Conservation (phyloP, 2,888 invertebrate genomes). For the Salticus scenicus region DNA sequence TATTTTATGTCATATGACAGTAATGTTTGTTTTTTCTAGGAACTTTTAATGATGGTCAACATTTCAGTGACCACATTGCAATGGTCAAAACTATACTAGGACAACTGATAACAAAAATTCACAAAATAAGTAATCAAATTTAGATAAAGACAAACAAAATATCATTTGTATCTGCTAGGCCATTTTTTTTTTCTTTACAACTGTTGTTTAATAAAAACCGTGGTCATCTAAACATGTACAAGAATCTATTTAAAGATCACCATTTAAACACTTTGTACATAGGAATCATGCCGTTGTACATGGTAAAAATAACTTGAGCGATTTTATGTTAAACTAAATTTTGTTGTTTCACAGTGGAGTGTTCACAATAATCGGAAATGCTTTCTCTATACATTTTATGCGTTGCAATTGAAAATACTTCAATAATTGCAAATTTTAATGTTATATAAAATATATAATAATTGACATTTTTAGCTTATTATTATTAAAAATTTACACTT, state of each 20-base stretch:
- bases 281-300: constrained; percentile 53
- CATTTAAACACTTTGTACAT: constrained; percentile 61
- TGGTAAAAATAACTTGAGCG: constrained; percentile 65
- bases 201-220: constrained; percentile 45
- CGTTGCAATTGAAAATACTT: no score
- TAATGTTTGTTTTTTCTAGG: constrained; percentile 51
- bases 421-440: no score
- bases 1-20: constrained; percentile 48
- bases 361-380: constrained; percentile 12
- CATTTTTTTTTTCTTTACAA: no score
- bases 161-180: constrained; percentile 62
- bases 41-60: constrained; percentile 57
- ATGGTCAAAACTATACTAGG: constrained; percentile 43
- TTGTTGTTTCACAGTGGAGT: constrained; percentile 5
- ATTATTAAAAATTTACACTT: no score
- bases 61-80: constrained; percentile 35
- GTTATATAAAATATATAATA: no score
- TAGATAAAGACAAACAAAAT: constrained; percentile 26
- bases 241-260: constrained; percentile 57
- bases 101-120: constrained; percentile 62
- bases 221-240: constrained; percentile 57
- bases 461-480: no score
- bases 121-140: constrained; percentile 22
- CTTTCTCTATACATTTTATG: no score
- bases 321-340: constrained; percentile 45